phyloP scores from a whole-genome alignment of 30 jellyfish, hydroid and myxozoan species.

The Turritopsis rubra region DNA sequence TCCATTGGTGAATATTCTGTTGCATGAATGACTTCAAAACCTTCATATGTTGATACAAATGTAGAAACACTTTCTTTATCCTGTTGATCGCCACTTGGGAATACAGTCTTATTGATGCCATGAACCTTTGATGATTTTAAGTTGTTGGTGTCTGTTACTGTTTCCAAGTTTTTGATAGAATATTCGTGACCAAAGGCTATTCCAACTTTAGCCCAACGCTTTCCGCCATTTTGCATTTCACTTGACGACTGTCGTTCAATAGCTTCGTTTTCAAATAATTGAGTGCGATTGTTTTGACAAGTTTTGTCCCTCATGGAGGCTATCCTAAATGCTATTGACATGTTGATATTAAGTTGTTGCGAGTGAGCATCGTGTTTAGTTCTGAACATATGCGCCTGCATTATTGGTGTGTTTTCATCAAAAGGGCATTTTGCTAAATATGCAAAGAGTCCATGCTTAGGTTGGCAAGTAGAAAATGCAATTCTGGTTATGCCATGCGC shows the following conservation, averaged over 20 bases:
- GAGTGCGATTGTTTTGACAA: constrained; percentile 25
- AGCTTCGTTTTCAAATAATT: constrained; percentile 49
- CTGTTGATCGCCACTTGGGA: neutral
- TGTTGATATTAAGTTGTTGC: constrained; percentile 51
- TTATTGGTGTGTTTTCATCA: constrained; percentile 26
- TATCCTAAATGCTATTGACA: constrained; percentile 71
- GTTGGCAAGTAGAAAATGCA: constrained; percentile 82
- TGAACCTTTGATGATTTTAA: neutral
- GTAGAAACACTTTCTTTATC: neutral
- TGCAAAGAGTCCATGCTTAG: constrained; percentile 67
- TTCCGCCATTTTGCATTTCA: neutral
- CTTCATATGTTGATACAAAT: neutral
- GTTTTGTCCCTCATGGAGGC: constrained; percentile 56
- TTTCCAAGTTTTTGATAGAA: constrained; percentile 31
- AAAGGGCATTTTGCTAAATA: constrained; percentile 62
- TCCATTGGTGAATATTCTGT: too few relatives aligned
- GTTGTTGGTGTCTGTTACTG: neutral
- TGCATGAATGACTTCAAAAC: neutral
- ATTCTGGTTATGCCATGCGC: constrained; percentile 78
- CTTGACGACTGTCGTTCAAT: constrained; percentile 15
- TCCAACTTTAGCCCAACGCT: constrained; percentile 69
- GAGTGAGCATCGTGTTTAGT: constrained; percentile 69
- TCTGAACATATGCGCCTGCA: constrained; percentile 86
- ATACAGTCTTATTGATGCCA: too few relatives aligned
- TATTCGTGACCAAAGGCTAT: constrained; percentile 81